Conservation (phyloP, 2,113 vertebrate genomes). For the Clarias batrachus region DNA sequence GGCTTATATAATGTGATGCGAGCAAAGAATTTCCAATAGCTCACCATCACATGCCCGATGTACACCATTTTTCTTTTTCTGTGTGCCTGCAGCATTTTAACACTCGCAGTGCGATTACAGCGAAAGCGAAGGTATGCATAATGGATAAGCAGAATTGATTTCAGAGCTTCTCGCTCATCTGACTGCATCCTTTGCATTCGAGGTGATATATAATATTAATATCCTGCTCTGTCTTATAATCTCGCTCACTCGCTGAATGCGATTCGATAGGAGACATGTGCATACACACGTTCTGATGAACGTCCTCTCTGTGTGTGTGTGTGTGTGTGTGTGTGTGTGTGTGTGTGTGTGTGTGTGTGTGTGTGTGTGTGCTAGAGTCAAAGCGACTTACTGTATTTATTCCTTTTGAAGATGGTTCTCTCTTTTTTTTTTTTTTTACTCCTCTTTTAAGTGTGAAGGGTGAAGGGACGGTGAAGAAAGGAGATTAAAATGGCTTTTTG, state of each 20-base stretch:
- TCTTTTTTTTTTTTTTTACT: slow-evolving; percentile 58
- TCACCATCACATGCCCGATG: not conserved
- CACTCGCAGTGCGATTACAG: not conserved
- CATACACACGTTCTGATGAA: slow-evolving; percentile 35
- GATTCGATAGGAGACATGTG: slow-evolving; percentile 14
- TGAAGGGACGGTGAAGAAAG: slow-evolving; percentile 40
- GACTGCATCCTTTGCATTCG: not conserved
- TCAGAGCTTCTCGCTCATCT: not conserved
- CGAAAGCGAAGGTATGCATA: slow-evolving; percentile 16
- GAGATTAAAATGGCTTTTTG: slow-evolving; percentile 59
- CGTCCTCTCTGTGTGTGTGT: slow-evolving; percentile 36
- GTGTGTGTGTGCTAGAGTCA: slow-evolving; percentile 48
- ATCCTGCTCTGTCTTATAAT: slow-evolving; percentile 9
- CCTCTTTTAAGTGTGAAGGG: slow-evolving; percentile 35
- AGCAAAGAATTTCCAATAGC: not conserved
- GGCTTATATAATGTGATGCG: not conserved
- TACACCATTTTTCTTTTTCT: not conserved
- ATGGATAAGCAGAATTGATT: slow-evolving; percentile 27
- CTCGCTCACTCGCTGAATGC: not conserved
- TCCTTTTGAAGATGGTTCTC: slow-evolving; percentile 57
- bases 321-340: not conserved
- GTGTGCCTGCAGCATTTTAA: slow-evolving; percentile 19
- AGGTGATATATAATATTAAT: slow-evolving; percentile 10
- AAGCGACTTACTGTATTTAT: slow-evolving; percentile 63
- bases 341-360: slow-evolving; percentile 4